phyloP scores from a whole-genome alignment of 2,888 invertebrate genomes.

The Apodemia hepburni region DNA sequence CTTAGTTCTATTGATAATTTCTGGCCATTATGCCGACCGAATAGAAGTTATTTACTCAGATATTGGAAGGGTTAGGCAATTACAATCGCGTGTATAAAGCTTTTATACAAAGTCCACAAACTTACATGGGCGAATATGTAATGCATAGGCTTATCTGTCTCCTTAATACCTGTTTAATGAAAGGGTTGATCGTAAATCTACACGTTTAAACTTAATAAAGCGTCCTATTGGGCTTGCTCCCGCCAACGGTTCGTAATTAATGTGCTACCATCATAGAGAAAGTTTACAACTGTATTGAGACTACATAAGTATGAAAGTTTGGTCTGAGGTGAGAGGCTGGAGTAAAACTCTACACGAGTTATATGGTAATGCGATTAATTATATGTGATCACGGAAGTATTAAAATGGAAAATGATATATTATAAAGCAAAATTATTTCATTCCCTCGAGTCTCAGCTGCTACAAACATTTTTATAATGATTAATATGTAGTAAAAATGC shows the following conservation, averaged over 20 bases:
- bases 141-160: slow-evolving; percentile 69
- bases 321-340: slow-evolving; percentile 58
- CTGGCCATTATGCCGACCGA: slow-evolving; percentile 9
- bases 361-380: slow-evolving; percentile 57
- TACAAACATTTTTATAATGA: not conserved
- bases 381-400: slow-evolving; percentile 36
- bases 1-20: slow-evolving; percentile 16
- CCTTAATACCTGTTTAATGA: slow-evolving; percentile 77
- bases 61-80: slow-evolving; percentile 54
- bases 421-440: slow-evolving; percentile 2
- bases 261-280: slow-evolving; percentile 69
- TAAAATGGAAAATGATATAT: slow-evolving; percentile 26
- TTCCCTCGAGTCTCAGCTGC: not conserved
- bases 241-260: slow-evolving; percentile 68
- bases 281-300: slow-evolving; percentile 74
- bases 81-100: slow-evolving; percentile 59
- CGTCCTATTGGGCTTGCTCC: slow-evolving; percentile 64
- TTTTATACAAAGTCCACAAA: slow-evolving; percentile 58
- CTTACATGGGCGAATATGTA: slow-evolving; percentile 69
- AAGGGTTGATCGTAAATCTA: slow-evolving; percentile 79
- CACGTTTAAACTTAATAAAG: slow-evolving; percentile 71
- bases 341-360: slow-evolving; percentile 53
- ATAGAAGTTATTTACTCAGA: slow-evolving; percentile 41
- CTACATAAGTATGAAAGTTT: slow-evolving; percentile 71
- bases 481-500: not conserved